Conservation (phyloP, 2,888 invertebrate species). For the Drosophila kanekoi region DNA sequence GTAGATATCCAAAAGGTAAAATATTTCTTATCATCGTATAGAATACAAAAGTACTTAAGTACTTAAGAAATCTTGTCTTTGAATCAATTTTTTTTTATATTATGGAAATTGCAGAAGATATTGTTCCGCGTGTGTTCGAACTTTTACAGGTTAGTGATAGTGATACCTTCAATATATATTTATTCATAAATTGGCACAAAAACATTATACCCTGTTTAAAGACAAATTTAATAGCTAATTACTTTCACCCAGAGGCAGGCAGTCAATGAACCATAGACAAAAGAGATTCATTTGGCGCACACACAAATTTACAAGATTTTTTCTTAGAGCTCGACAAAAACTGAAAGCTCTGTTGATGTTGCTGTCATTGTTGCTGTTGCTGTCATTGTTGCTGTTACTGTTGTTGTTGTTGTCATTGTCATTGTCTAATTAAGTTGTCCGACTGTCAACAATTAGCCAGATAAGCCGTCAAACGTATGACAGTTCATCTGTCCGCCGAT, state of each 20-base stretch:
- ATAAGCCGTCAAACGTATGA: constrained; percentile 45
- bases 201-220: background rate
- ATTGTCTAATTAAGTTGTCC: constrained; percentile 69
- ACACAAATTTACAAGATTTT: constrained; percentile 31
- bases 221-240: constrained; percentile 54
- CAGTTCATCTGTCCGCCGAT: constrained; percentile 33
- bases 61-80: too few relatives aligned
- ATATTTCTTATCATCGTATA: too few relatives aligned
- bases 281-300: constrained; percentile 7
- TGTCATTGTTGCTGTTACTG: too few relatives aligned
- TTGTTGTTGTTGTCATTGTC: constrained; percentile 10
- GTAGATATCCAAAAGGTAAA: too few relatives aligned
- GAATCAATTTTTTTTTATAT: too few relatives aligned
- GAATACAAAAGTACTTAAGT: too few relatives aligned
- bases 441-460: constrained; percentile 66
- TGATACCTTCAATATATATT: too few relatives aligned
- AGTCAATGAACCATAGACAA: constrained; percentile 61
- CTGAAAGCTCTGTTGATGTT: background rate
- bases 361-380: constrained; percentile 7
- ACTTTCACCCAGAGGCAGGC: constrained; percentile 40
- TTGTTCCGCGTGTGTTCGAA: too few relatives aligned
- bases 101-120: too few relatives aligned
- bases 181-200: too few relatives aligned
- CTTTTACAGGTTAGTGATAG: too few relatives aligned
- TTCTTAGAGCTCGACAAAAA: constrained; percentile 25